Evolutionary conservation across 2,113 vertebrate species (phyloP), one percentile per base, ranked within the genome.

Genomic region (Meriones unguiculatus): DNA sequence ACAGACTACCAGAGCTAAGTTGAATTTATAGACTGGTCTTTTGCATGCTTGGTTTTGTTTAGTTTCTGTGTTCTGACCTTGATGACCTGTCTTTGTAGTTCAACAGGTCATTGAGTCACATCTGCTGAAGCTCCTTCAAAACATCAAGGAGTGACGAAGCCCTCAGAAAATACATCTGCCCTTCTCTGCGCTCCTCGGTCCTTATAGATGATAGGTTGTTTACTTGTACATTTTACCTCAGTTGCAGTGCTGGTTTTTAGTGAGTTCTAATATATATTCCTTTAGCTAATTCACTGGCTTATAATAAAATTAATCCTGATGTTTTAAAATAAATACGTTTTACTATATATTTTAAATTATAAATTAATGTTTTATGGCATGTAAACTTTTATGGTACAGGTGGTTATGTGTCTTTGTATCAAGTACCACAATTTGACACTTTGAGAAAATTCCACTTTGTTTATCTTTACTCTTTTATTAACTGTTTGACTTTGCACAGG

Each of bases 41-140:
- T 32, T 72, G 76, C 90, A 89, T 70, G 38, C 59, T 57, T n/a
- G 30, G 2, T 15, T 41, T 17, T 84, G 59, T n/a, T 28, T 22
- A 3, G 50, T n/a, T 20, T 69, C 41, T 70, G 77, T 72, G 13
- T n/a, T 81, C 4, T 98, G 96, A 97, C 59, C 14, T 85, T 89
- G 11, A 80, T 94, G 14, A 67, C 73, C 89, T 96, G 57, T 95
- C 96, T 97, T 93, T 98, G 97, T 90, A 99, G 99, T 99, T 98
- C 99, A 99, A 98, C 99, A 99, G 99, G 99, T 99, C 96, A 99
- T 99, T 97, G 99, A 99, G 95, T 99, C 99, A 41, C 99, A 99
- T 96, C 98, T 99, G 95, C 96, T 99, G 97, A 99, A 99, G 98
- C 98, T 99, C 57, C 99, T 99, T 97, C 99, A 99, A 95, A 99